A percentile compares a stretch with the other conserved stretches of the same genome.
phyloP scores from a whole-genome alignment of 2,888 invertebrate genomes.

The Caenorhabditis becei region DNA sequence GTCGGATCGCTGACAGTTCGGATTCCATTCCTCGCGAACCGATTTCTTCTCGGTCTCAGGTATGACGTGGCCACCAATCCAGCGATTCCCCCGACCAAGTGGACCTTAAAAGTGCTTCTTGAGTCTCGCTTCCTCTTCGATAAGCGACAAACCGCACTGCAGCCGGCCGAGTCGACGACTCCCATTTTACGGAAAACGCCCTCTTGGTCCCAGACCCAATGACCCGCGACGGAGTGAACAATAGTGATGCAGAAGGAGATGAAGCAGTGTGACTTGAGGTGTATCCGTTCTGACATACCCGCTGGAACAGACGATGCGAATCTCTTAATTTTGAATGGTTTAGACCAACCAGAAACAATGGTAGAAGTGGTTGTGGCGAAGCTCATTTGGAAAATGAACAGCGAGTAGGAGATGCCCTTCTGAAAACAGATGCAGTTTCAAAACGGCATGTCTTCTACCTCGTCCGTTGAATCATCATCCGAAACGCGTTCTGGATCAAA shows the following conservation, averaged over 20 bases:
- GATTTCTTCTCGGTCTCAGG: constrained; percentile 69
- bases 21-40: constrained; percentile 72
- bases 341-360: constrained; percentile 74
- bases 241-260: constrained; percentile 70
- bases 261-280: constrained; percentile 77
- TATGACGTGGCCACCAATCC: constrained; percentile 79
- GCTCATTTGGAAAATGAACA: constrained; percentile 79
- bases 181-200: constrained; percentile 76
- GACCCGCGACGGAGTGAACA: constrained; percentile 76
- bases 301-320: no score
- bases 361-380: constrained; percentile 79
- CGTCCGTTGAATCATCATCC: constrained; percentile 64
- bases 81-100: constrained; percentile 77
- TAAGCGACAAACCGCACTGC: constrained; percentile 68
- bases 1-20: constrained; percentile 78
- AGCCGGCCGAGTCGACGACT: constrained; percentile 78
- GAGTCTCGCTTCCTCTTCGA: not conserved
- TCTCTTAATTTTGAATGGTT: no score
- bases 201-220: constrained; percentile 74
- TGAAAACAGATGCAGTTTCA: constrained; percentile 28
- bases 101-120: constrained; percentile 50
- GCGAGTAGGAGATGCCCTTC: constrained; percentile 68
- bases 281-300: constrained; percentile 79
- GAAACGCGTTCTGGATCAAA: constrained; percentile 72
- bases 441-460: constrained; percentile 25